phyloP scores from a whole-genome alignment of 2,888 invertebrate genomes.

The Cenopis cana region DNA sequence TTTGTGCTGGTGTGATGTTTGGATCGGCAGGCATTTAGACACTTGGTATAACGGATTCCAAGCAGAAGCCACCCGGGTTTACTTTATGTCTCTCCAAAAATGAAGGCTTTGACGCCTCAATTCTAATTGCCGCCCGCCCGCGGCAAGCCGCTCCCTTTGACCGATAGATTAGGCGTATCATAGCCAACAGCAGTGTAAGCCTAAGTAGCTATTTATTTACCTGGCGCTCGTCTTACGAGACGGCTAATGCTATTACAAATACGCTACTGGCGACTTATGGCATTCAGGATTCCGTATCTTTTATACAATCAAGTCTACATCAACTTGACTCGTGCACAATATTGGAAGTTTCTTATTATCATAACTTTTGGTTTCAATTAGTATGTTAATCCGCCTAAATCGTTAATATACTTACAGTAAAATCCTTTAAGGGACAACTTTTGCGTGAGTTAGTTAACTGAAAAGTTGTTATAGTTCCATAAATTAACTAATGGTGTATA shows the following conservation, averaged over 20 bases:
- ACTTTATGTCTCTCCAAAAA: slow-evolving; percentile 51
- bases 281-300: slow-evolving; percentile 15
- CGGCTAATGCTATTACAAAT: slow-evolving; percentile 31
- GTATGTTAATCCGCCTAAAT: no score
- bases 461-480: no score
- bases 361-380: no score
- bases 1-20: no score
- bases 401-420: no score
- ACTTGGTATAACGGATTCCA: neutral
- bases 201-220: slow-evolving; percentile 59
- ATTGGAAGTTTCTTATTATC: no score
- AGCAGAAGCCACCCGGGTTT: neutral
- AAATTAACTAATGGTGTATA: no score
- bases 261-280: slow-evolving; percentile 22
- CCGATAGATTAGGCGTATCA: slow-evolving; percentile 56
- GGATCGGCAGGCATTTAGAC: no score
- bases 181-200: slow-evolving; percentile 49
- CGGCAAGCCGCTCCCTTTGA: slow-evolving; percentile 52
- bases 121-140: slow-evolving; percentile 57
- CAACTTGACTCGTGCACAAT: neutral
- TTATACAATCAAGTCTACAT: neutral
- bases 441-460: no score
- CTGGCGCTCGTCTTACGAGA: slow-evolving; percentile 53
- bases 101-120: slow-evolving; percentile 54
- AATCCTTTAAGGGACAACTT: no score